Evolutionary conservation across 2,888 invertebrate genomes (phyloP).

Genomic region (Phrixothrix hirtus): DNA sequence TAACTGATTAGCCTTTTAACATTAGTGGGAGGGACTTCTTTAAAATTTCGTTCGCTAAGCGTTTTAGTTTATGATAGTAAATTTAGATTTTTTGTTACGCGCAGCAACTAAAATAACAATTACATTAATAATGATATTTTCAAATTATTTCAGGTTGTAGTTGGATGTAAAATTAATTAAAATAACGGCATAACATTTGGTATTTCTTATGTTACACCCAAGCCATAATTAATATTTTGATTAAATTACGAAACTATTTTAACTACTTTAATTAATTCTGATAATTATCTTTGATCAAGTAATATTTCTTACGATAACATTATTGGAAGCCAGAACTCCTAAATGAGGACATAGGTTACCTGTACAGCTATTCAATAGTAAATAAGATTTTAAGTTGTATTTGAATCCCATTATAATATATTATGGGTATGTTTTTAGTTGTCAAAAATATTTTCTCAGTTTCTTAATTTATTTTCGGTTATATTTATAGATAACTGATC

Average conservation of each 20-base stretch:
- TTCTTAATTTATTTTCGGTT: too few relatives aligned
- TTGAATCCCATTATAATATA: background rate
- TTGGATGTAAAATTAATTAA: background rate
- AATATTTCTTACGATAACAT: background rate
- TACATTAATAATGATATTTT: background rate
- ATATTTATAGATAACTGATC: too few relatives aligned
- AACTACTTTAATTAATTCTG: background rate
- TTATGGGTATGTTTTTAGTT: too few relatives aligned
- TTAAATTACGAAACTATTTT: background rate
- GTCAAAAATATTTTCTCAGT: too few relatives aligned
- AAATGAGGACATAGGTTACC: too few relatives aligned
- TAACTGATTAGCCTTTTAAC: slow-evolving; percentile 1
- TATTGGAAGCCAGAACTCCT: too few relatives aligned
- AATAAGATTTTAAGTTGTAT: background rate
- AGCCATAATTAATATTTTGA: background rate
- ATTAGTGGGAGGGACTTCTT: background rate
- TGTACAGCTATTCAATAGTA: too few relatives aligned
- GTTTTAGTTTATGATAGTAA: background rate
- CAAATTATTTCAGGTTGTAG: background rate
- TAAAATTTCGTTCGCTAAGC: background rate
- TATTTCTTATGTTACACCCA: background rate
- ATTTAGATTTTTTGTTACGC: background rate
- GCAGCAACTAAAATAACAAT: background rate
- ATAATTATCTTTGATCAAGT: background rate
- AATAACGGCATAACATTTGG: background rate